Percentiles rank a stretch among this genome's conserved stretches.
Evolutionary conservation across 2,113 vertebrate genomes (phyloP).

Genomic region (Gymnobelideus leadbeateri): DNA sequence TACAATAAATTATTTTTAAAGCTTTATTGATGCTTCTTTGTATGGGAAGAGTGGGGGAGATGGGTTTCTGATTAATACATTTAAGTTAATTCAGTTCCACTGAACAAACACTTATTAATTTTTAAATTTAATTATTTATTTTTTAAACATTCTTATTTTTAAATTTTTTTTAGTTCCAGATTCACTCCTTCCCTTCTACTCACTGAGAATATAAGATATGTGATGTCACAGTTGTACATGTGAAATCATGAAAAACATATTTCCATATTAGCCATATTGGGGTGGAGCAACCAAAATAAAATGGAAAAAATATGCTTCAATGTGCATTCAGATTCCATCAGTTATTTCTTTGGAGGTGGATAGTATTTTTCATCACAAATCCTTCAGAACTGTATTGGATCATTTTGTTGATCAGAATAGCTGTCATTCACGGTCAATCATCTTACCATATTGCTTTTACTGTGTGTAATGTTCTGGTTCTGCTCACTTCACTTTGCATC

Average conservation of each 20-base stretch:
- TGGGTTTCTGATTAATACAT: neutral
- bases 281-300: neutral
- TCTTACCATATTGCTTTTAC: neutral
- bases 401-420: neutral
- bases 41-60: neutral
- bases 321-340: neutral
- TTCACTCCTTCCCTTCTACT: neutral
- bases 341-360: neutral
- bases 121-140: neutral
- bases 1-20: neutral
- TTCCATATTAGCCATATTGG: neutral
- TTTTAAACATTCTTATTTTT: neutral
- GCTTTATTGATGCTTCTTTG: neutral
- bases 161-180: neutral
- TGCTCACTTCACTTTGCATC: neutral
- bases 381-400: neutral
- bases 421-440: neutral
- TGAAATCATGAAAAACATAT: too few relatives aligned
- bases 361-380: neutral
- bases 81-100: neutral
- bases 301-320: neutral
- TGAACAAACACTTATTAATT: neutral
- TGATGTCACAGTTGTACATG: neutral
- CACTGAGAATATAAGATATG: neutral
- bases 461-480: neutral